Conservation (phyloP, 2,888 invertebrate species). For the Drosophila nigritarsus region DNA sequence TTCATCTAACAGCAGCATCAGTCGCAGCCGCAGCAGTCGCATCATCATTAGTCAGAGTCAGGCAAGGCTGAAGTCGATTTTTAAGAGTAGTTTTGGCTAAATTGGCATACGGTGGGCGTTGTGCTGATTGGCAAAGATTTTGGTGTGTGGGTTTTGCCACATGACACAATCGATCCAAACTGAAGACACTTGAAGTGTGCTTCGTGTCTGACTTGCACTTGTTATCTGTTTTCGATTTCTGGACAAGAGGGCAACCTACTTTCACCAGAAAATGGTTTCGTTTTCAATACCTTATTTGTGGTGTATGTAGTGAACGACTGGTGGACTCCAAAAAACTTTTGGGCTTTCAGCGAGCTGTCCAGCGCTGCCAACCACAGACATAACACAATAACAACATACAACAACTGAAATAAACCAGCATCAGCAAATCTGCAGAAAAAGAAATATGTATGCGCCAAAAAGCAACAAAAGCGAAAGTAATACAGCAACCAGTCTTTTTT, state of each 20-base stretch:
- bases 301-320: constrained; percentile 11
- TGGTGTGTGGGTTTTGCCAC: constrained; percentile 43
- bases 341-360: constrained; percentile 52
- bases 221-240: constrained; percentile 67
- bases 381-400: constrained; percentile 12
- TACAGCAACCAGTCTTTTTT: constrained; percentile 74
- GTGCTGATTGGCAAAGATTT: constrained; percentile 49
- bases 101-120: constrained; percentile 64
- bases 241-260: constrained; percentile 61
- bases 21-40: constrained; percentile 25
- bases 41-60: constrained; percentile 57
- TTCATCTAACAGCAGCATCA: constrained; percentile 29
- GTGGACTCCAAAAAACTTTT: constrained; percentile 29
- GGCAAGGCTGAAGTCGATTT: constrained; percentile 45
- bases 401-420: constrained; percentile 35
- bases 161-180: constrained; percentile 68
- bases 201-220: constrained; percentile 62
- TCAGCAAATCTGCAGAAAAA: constrained; percentile 49
- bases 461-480: constrained; percentile 79
- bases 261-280: constrained; percentile 77
- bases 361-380: constrained; percentile 47
- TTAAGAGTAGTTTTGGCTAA: constrained; percentile 53
- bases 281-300: constrained; percentile 67
- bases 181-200: constrained; percentile 27
- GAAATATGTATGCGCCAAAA: constrained; percentile 56